phyloP scores from a whole-genome alignment of 2,113 vertebrate genomes.

The Phylloscopus trochilus region DNA sequence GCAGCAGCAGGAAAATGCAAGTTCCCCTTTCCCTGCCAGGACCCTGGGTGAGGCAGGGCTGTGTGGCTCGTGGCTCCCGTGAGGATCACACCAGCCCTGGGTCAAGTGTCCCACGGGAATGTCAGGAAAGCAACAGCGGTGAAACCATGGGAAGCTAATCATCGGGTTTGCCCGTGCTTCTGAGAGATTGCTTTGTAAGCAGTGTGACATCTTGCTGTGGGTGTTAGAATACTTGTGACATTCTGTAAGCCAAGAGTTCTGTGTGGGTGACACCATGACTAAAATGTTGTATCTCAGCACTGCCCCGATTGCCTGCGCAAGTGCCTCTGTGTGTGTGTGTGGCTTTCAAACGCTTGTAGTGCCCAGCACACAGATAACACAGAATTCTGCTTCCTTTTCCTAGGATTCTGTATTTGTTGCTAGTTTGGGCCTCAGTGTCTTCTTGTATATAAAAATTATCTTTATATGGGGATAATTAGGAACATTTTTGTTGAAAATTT shows the following conservation, averaged over 20 bases:
- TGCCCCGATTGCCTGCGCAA: background rate
- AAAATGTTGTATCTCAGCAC: background rate
- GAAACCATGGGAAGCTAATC: background rate
- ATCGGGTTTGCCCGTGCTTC: background rate
- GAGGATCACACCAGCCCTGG: background rate
- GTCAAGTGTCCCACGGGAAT: background rate
- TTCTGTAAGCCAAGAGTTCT: background rate
- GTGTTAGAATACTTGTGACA: constrained; percentile 11
- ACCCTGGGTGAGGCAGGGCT: background rate
- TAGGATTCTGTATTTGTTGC: background rate
- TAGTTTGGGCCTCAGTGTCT: background rate
- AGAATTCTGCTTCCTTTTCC: background rate
- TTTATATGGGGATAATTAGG: background rate
- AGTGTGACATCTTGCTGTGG: background rate
- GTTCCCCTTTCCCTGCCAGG: background rate
- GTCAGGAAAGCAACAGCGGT: background rate
- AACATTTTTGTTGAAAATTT: constrained; percentile 21
- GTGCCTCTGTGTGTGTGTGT: background rate
- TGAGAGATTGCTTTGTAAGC: background rate
- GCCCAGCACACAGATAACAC: background rate
- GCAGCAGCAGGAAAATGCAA: background rate
- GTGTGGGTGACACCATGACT: background rate
- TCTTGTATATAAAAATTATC: background rate
- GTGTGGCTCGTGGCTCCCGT: accelerated
- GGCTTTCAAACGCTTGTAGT: background rate